Evolutionary conservation across 2,888 invertebrate genomes (phyloP), one percentile per base, ranked within the genome.

Genomic region (Melikaiella ostensackeni): DNA sequence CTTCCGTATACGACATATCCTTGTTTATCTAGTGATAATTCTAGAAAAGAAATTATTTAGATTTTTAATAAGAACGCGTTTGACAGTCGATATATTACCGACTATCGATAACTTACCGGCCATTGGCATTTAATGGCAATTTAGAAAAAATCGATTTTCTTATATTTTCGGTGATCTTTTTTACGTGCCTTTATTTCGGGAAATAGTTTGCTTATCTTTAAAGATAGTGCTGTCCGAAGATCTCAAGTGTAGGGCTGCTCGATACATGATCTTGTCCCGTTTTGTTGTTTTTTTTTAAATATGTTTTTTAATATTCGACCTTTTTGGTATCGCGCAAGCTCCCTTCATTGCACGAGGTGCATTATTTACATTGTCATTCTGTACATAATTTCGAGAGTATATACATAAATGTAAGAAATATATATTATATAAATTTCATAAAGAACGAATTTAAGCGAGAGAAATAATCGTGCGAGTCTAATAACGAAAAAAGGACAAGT

Each of bases 311-410:
- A 57, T 21, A 21, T 21, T 24, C 57, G 24, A 57, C 24, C 38
- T 66, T 27, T 21, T 42, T 64, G 4, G 24, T 46, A 42, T 66
- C 19, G 42, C 16, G 42, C 38, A 24, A 64, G 30, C 30, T 35
- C 24, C n/a, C 11, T 33, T 42, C 24, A 38, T 16, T 66, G 16
- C 42, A 38, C 5, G 9, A 46, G 30, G 42, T 66, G 27, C 66
- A 42, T 66, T 27, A 38, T 35, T 63, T 38, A 38, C 21, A 42
- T 46, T 13, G 11, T 38, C 7, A 66, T 46, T 66, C n/a, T 66
- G 66, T 66, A 66, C 66, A 66, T 66, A 66, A 46, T 66, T 66
- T 50, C 5, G 27, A 66, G 46, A 66, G 66, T 46, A 66, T 38
- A 64, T 64, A 24, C 35, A 9, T 61, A 61, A 61, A 16, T 61